Evolutionary conservation across 2,113 vertebrate genomes (phyloP).

Genomic region (Callaeas wilsoni): DNA sequence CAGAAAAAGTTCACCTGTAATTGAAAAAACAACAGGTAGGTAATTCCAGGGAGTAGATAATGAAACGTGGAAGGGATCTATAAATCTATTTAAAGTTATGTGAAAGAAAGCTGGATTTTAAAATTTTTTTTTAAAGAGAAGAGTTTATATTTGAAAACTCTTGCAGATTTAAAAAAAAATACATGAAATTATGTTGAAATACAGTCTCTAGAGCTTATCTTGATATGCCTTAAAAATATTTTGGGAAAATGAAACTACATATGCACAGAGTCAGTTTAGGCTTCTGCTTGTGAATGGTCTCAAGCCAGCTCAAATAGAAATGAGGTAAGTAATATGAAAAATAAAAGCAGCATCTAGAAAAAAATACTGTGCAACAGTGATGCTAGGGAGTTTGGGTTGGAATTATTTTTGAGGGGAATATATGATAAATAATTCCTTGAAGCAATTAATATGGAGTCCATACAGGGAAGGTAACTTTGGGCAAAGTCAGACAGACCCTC

Average conservation of each 20-base stretch:
- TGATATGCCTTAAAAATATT: not conserved
- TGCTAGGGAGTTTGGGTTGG: not conserved
- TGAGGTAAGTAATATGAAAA: not conserved
- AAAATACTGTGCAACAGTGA: not conserved
- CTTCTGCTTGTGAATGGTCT: not conserved
- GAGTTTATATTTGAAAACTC: not conserved
- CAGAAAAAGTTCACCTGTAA: not conserved
- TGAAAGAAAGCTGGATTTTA: not conserved
- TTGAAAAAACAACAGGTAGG: not conserved
- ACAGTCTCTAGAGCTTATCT: not conserved
- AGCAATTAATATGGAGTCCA: not conserved
- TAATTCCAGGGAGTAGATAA: not conserved
- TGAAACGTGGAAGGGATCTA: not conserved
- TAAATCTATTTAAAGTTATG: not conserved
- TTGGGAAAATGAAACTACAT: not conserved
- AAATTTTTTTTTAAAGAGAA: not conserved
- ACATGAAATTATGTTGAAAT: not conserved
- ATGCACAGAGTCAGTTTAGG: not conserved
- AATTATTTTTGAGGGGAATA: not conserved
- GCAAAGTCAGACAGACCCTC: not conserved
- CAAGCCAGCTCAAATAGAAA: not conserved
- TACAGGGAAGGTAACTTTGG: not conserved
- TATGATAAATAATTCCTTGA: not conserved
- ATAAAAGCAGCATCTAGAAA: not conserved
- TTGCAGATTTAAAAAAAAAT: not conserved